Conservation (phyloP, 1,140 invertebrate genomes). For the Steinernema khuongi region DNA sequence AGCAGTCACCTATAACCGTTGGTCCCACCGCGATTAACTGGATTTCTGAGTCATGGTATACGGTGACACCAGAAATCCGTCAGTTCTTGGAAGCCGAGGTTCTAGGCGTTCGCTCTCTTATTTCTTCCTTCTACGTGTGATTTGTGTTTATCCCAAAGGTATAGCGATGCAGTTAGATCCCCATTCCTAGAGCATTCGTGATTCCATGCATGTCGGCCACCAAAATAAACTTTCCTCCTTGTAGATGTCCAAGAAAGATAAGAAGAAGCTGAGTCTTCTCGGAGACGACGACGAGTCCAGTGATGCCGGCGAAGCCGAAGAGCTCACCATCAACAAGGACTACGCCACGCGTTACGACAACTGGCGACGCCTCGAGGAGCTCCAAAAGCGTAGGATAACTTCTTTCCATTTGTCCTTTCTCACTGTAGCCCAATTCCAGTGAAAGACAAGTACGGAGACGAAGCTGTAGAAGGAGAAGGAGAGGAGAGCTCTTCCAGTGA, state of each 20-base stretch:
- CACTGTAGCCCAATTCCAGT: conserved; percentile 62
- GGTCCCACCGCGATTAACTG: no score
- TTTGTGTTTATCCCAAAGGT: no score
- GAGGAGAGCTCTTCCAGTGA: conserved; percentile 53
- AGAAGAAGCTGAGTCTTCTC: conserved; percentile 32
- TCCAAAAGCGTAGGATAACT: conserved; percentile 71
- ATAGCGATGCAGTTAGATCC: no score
- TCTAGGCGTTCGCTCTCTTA: no score
- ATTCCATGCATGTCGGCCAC: background rate
- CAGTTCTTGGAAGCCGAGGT: no score
- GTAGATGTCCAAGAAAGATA: conserved; percentile 17
- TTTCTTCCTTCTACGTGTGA: no score
- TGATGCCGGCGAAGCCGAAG: conserved; percentile 61
- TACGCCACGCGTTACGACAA: conserved; percentile 76
- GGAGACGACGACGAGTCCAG: conserved; percentile 48
- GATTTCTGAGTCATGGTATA: no score
- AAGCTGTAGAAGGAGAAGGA: conserved; percentile 59
- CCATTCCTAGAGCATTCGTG: no score
- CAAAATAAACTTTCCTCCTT: background rate
- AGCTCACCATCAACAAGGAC: conserved; percentile 70
- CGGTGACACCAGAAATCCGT: no score
- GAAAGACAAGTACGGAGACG: conserved; percentile 70
- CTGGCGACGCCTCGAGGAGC: conserved; percentile 76
- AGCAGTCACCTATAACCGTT: no score
- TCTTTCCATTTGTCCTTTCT: conserved; percentile 19